Conservation (phyloP, 2,797 vertebrate species). For the Crax fasciolata region DNA sequence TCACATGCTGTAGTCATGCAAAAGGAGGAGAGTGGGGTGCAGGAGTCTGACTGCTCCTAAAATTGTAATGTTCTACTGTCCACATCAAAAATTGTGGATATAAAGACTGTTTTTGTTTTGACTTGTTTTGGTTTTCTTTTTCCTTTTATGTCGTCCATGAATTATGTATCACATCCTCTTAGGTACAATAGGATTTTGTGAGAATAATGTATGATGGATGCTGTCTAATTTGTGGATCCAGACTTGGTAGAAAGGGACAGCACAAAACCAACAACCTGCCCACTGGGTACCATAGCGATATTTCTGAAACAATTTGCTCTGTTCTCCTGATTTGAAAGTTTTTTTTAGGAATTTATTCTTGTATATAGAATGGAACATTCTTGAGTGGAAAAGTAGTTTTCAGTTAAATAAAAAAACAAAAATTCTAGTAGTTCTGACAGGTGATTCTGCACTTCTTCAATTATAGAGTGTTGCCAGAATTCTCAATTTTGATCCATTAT, state of each 20-base stretch:
- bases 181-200: background rate
- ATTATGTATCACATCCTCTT: background rate
- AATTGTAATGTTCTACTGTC: background rate
- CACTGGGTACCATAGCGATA: background rate
- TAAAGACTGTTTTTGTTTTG: background rate
- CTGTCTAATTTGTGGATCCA: background rate
- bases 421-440: background rate
- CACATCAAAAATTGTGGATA: background rate
- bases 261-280: background rate
- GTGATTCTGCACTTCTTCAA: background rate
- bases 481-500: background rate
- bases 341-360: background rate
- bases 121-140: background rate
- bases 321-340: background rate
- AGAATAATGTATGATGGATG: background rate
- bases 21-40: background rate
- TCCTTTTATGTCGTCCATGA: background rate
- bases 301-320: background rate
- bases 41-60: background rate
- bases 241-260: background rate
- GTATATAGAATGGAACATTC: background rate
- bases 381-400: conserved; percentile 18
- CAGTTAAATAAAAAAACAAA: background rate
- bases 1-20: background rate
- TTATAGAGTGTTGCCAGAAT: background rate